A percentile compares a stretch with the other conserved stretches of the same genome.
These are phyloP conservation scores for Diloba caeruleocephala DNA, from an alignment of 2,888 invertebrate species.

Conservation along the genomic window DNA sequence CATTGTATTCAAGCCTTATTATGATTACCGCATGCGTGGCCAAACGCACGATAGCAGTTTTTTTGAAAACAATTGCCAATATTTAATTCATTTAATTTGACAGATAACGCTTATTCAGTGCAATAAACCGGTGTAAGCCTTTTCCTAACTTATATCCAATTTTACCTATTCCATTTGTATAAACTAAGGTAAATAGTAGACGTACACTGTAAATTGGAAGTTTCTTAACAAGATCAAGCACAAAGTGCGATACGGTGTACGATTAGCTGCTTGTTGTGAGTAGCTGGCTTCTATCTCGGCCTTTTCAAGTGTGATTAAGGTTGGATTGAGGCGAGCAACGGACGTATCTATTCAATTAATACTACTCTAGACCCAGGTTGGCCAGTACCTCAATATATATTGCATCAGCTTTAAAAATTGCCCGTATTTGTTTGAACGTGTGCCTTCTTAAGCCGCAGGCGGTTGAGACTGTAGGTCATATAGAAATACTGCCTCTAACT, in stretches of 20 bases:
- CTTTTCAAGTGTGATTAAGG: conserved; percentile 87
- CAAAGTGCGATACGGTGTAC: conserved; percentile 82
- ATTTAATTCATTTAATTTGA: too few species aligned
- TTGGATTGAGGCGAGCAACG: conserved; percentile 81
- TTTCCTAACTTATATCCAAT: conserved; percentile 29
- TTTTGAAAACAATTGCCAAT: too few species aligned
- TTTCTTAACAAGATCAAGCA: conserved; percentile 72
- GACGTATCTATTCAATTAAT: conserved; percentile 88
- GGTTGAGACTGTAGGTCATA: conserved; percentile 68
- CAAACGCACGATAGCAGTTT: too few species aligned
- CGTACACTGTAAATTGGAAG: conserved; percentile 51
- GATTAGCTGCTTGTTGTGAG: conserved; percentile 76
- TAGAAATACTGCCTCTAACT: conserved; percentile 70
- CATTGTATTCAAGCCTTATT: too few species aligned
- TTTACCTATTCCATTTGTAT: conserved; percentile 40
- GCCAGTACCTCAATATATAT: conserved; percentile 79
- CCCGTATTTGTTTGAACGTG: conserved; percentile 74
- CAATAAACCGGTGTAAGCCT: conserved; percentile 21
- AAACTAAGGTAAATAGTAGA: conserved; percentile 44
- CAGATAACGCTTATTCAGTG: neutral
- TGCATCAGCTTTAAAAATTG: conserved; percentile 78
- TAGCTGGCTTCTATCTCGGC: conserved; percentile 69
- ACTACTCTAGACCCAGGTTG: conserved; percentile 74
- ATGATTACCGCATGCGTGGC: too few species aligned
- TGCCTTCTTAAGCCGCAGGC: conserved; percentile 54